These are phyloP conservation scores for Orycteropus afer DNA, from an alignment of 2,113 vertebrate genomes.

Conservation along the genomic window DNA sequence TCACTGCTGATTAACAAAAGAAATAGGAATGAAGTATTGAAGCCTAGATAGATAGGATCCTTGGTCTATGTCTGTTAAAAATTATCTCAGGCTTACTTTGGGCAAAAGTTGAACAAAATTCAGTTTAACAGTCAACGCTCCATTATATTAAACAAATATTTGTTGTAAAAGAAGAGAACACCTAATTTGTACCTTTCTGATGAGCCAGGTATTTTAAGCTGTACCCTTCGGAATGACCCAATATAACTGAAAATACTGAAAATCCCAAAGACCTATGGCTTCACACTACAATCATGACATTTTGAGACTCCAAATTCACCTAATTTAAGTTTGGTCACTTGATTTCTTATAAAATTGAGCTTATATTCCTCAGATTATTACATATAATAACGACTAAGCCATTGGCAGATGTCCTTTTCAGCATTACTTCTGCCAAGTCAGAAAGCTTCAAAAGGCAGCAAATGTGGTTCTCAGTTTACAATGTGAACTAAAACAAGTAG, in stretches of 20 bases:
- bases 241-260: background rate
- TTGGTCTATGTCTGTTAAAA: background rate
- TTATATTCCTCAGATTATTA: background rate
- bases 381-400: background rate
- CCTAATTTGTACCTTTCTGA: background rate
- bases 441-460: slow-evolving; percentile 1
- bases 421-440: slow-evolving; percentile 30
- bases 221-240: background rate
- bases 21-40: slow-evolving; percentile 4
- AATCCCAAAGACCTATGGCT: background rate
- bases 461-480: background rate
- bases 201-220: background rate
- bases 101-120: slow-evolving; percentile 21
- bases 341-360: background rate
- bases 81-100: slow-evolving; percentile 2
- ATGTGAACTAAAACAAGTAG: background rate
- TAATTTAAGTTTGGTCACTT: background rate
- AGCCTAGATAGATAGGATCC: background rate
- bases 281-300: background rate
- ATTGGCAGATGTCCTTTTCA: slow-evolving; percentile 12
- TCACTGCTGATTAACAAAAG: background rate
- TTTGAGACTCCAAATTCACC: background rate
- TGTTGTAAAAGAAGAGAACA: background rate
- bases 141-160: background rate
- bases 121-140: background rate